These are phyloP conservation scores for Rotaria socialis DNA, from an alignment of 2,888 invertebrate species.

Conservation along the genomic window DNA sequence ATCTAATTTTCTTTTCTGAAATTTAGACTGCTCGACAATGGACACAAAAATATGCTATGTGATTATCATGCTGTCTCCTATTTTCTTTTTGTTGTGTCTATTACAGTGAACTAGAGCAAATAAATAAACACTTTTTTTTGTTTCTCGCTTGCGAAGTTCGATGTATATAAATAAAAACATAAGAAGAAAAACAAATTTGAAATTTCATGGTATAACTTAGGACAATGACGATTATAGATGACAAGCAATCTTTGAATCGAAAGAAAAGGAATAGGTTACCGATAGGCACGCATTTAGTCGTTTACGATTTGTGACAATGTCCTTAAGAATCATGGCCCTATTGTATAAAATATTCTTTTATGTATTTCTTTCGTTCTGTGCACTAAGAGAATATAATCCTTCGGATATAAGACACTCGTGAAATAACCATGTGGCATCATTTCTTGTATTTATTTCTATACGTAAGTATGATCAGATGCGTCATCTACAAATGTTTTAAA, in stretches of 20 bases:
- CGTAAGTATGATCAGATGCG: not conserved
- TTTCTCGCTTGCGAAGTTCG: not conserved
- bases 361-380: not conserved
- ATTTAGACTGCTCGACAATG: conserved; percentile 43
- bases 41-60: conserved; percentile 46
- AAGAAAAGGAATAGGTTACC: too few relatives aligned
- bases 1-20: not conserved
- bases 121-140: not conserved
- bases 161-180: not conserved
- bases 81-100: not conserved
- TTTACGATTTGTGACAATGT: too few relatives aligned
- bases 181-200: not conserved
- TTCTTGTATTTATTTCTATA: not conserved
- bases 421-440: not conserved
- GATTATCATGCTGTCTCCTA: not conserved
- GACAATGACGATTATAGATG: too few relatives aligned
- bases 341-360: too few relatives aligned
- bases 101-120: not conserved
- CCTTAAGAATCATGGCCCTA: too few relatives aligned
- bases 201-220: too few relatives aligned
- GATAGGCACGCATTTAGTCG: too few relatives aligned
- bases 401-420: not conserved
- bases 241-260: too few relatives aligned
- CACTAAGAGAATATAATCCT: not conserved
- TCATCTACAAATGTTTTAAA: not conserved